phyloP scores from a whole-genome alignment of 2,888 invertebrate genomes.

The Dorcus hopei region DNA sequence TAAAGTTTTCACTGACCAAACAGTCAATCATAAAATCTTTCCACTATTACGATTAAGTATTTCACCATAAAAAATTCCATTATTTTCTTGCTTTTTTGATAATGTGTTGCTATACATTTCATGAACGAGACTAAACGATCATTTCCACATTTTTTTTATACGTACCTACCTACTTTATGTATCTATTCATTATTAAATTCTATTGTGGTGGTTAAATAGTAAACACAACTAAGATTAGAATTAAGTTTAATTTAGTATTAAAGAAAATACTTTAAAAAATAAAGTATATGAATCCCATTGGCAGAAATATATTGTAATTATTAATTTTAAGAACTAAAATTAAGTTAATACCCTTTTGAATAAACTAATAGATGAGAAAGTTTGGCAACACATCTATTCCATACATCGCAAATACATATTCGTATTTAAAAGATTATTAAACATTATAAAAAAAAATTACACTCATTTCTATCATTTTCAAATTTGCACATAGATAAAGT shows the following conservation, averaged over 20 bases:
- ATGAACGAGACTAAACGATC: too few relatives aligned
- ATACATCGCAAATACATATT: too few relatives aligned
- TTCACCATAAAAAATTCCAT: too few relatives aligned
- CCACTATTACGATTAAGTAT: too few relatives aligned
- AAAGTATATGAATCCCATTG: conserved; percentile 1
- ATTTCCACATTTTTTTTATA: too few relatives aligned
- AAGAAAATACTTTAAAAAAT: background rate
- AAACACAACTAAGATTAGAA: background rate
- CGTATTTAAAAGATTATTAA: too few relatives aligned
- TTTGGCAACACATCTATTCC: background rate
- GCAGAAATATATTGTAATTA: conserved; percentile 5
- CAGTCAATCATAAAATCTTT: too few relatives aligned
- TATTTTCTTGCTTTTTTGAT: too few relatives aligned
- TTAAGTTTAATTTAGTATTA: background rate
- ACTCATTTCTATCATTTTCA: conserved; percentile 12
- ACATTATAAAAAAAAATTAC: background rate
- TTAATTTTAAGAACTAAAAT: conserved; percentile 15
- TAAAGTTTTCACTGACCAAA: too few relatives aligned
- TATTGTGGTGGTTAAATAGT: background rate
- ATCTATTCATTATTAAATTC: too few relatives aligned
- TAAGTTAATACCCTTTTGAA: conserved; percentile 1
- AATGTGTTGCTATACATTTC: too few relatives aligned
- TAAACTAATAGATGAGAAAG: background rate
- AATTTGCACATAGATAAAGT: conserved; percentile 8
- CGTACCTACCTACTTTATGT: too few relatives aligned